Evolutionary conservation across 2,113 vertebrate genomes (phyloP).

Genomic region (Donacobius atricapilla): DNA sequence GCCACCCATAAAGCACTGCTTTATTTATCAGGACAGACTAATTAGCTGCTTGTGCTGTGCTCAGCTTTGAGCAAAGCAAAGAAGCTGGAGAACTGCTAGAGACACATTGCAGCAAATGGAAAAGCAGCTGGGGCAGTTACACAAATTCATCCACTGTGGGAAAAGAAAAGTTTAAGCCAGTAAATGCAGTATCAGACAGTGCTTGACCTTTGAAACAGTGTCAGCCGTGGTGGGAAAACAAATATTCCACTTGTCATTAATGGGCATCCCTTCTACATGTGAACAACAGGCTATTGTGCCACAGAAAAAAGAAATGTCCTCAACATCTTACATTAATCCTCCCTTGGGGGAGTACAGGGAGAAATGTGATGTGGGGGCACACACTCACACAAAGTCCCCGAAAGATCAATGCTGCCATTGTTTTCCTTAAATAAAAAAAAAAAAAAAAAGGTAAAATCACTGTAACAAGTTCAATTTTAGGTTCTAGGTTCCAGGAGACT

Average conservation of each 20-base stretch:
- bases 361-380: neutral
- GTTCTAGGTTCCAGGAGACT: neutral
- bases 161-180: constrained; percentile 59
- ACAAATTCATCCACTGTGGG: constrained; percentile 62
- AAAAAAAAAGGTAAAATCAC: neutral
- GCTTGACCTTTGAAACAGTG: constrained; percentile 73
- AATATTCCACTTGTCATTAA: constrained; percentile 71
- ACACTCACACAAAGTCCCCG: too few relatives aligned
- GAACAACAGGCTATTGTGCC: constrained; percentile 65
- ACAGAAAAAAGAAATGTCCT: constrained; percentile 26
- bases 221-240: constrained; percentile 78
- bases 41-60: constrained; percentile 9
- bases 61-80: constrained; percentile 21
- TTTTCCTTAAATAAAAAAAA: neutral
- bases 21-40: neutral
- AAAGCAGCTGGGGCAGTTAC: constrained; percentile 55
- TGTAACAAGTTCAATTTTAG: neutral
- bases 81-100: constrained; percentile 46
- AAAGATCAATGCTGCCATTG: neutral
- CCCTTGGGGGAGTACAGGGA: neutral
- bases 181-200: constrained; percentile 65
- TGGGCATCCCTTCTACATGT: constrained; percentile 16
- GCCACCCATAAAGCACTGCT: neutral
- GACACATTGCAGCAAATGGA: constrained; percentile 45
- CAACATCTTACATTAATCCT: neutral